Evolutionary conservation across 2,888 invertebrate species (phyloP), one percentile per base, ranked within the genome.

Genomic region (Cerastoderma edule): DNA sequence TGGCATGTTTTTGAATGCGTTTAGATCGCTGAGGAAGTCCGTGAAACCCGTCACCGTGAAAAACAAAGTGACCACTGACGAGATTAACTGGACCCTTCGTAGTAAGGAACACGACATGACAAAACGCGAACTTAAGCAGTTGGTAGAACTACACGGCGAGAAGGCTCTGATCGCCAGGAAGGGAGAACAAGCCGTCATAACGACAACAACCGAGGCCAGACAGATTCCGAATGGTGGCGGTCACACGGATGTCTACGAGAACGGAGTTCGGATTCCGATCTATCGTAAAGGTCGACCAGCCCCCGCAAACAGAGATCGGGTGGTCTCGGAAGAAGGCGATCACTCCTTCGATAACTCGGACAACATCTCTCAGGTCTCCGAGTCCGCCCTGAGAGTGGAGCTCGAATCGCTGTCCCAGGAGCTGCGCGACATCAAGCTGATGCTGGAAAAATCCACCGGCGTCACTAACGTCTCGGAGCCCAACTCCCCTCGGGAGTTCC

Each of bases 1-100:
- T 8, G 83, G 80, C 27, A 64, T 85, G 64, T 83, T 84, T 39
- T 68, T 87, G 6, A 71, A 74, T 32, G 71, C 71, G 32, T 85
- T 86, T 53, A 79, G 81, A 56, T 67, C 60, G 8, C n/a, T 84
- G 10, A 54, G 72, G 22, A 69, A 68, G 50, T 50, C 48, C 2
- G 46, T 74, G n/a, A 57, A 63, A 27, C 65, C 75, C 27, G 57
- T 57, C 0, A 54, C 72, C 0, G 67, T 74, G 19, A 73, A 84
- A 4, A 82, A 82, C 54, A 64, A 83, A 5, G 78, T 66, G 44
- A 73, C 80, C 22, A 67, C 79, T 6, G 86, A 86, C 1, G 86
- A 85, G 64, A 87, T 86, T 35, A 89, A 89, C 76, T 89, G 89
- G 89, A 89, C 89, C 3, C 74, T 88, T n/a, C 78, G 85, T 19